Conservation (phyloP, 2,113 vertebrate genomes). For the Leiothrix lutea region DNA sequence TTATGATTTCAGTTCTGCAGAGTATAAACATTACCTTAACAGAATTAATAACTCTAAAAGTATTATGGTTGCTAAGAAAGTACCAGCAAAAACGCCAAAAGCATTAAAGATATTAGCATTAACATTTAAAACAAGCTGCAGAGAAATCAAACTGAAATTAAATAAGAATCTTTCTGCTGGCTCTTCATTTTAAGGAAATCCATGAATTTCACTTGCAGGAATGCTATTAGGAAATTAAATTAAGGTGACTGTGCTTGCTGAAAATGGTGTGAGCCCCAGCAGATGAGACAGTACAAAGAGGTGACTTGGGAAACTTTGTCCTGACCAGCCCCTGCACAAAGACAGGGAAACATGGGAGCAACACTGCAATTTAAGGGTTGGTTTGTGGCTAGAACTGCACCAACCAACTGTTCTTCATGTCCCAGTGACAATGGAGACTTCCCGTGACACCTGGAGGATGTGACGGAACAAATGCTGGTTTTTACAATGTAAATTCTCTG, state of each 20-base stretch:
- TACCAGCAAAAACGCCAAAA: neutral
- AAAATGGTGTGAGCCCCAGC: neutral
- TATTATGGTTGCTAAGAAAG: neutral
- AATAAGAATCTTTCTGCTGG: neutral
- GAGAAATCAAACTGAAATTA: neutral
- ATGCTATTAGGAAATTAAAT: neutral
- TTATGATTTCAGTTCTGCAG: neutral
- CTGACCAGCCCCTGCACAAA: neutral
- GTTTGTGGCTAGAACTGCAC: neutral
- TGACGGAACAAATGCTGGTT: rapidly evolving
- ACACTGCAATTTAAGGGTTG: neutral
- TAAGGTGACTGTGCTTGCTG: neutral
- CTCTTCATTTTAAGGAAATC: neutral
- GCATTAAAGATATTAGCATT: neutral
- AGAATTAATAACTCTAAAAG: neutral
- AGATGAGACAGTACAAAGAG: neutral
- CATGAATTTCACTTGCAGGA: neutral
- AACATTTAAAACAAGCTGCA: neutral
- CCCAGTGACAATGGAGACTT: neutral
- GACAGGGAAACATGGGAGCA: neutral
- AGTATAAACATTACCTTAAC: neutral
- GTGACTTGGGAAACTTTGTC: neutral
- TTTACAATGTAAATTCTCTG: neutral
- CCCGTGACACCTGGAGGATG: neutral
- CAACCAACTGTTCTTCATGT: neutral